These are phyloP conservation scores for Monomorium pharaonis DNA, from an alignment of 1,140 invertebrate species.

Conservation along the genomic window DNA sequence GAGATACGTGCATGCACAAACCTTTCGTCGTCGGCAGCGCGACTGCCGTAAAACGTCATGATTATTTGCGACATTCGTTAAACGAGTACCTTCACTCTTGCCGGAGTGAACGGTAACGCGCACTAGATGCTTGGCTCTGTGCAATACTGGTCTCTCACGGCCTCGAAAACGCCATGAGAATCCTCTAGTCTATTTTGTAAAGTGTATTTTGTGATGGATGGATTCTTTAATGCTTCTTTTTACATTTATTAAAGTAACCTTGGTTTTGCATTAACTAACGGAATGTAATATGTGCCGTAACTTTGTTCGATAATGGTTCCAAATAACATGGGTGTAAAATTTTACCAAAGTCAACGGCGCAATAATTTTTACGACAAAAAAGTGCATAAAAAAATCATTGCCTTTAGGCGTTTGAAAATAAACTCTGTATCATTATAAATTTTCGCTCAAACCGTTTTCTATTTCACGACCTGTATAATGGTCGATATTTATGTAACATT, in stretches of 20 bases:
- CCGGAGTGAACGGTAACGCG: not conserved
- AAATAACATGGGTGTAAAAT: not conserved
- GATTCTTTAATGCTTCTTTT: not conserved
- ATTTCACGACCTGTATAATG: not conserved
- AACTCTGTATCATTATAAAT: not conserved
- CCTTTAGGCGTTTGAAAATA: not conserved
- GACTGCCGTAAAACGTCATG: conserved; percentile 1
- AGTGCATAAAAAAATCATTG: not conserved
- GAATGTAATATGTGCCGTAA: not conserved
- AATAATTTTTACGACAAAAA: not conserved
- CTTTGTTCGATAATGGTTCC: not conserved
- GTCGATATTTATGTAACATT: not conserved
- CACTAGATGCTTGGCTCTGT: not conserved
- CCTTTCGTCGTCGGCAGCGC: conserved; percentile 8
- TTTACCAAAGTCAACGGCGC: not conserved
- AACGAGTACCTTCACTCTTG: conserved; percentile 15
- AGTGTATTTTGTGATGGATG: not conserved
- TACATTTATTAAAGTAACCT: not conserved
- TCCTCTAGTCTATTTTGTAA: not conserved
- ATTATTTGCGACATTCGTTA: conserved; percentile 43
- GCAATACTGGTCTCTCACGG: not conserved
- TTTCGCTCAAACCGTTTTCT: not conserved
- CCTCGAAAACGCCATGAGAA: not conserved
- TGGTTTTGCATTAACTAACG: not conserved
- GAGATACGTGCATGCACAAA: conserved; percentile 10